phyloP scores from a whole-genome alignment of 2,113 vertebrate species.

The Pycnonotus jocosus region DNA sequence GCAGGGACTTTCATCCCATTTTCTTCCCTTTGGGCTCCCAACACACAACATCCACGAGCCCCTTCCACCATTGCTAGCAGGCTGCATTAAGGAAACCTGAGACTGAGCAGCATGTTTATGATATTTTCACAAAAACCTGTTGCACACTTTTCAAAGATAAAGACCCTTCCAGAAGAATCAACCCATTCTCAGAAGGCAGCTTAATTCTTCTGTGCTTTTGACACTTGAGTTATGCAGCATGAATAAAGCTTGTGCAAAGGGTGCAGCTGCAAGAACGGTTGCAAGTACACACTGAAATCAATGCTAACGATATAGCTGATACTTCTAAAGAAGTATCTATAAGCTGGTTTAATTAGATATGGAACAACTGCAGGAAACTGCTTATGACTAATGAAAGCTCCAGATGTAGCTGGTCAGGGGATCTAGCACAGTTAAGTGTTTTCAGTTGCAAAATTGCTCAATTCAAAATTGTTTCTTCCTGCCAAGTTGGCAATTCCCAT shows the following conservation, averaged over 20 bases:
- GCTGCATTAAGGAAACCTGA: not conserved
- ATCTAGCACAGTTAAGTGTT: not conserved
- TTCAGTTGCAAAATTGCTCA: not conserved
- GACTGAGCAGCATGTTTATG: fast-evolving
- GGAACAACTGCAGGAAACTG: constrained; percentile 5
- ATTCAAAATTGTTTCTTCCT: not conserved
- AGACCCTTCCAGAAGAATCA: not conserved
- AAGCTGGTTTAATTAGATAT: not conserved
- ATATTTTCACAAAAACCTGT: not conserved
- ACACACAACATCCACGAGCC: not conserved
- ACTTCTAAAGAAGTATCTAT: not conserved
- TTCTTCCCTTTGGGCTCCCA: not conserved
- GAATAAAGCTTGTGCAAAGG: not conserved
- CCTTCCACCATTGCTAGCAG: not conserved
- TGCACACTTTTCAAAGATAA: not conserved
- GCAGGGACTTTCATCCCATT: not conserved
- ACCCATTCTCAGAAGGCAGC: not conserved
- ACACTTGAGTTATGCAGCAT: not conserved
- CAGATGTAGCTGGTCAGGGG: not conserved
- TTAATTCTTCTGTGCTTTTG: not conserved
- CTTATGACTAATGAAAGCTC: constrained; percentile 2
- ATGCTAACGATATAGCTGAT: not conserved
- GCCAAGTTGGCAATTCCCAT: not conserved
- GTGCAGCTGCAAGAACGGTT: not conserved
- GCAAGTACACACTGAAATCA: not conserved